Base-by-base conservation (phyloP, 2,888 invertebrate genomes). In the Oscheius sp. region DNA sequence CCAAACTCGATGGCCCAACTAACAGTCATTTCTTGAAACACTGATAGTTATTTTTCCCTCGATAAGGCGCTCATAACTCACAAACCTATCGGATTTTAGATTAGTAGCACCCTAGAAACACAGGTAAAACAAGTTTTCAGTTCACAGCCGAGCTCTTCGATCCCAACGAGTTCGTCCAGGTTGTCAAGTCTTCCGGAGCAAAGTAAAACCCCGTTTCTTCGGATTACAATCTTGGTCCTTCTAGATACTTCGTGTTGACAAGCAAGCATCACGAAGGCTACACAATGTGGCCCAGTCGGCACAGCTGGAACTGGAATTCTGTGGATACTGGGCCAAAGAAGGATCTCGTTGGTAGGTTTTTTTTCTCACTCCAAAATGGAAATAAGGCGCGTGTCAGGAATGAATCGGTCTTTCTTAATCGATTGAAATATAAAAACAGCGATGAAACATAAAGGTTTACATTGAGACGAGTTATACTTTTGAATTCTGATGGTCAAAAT, bases 61-160 rank as follows among this genome's bases (percentile, higher is more conserved):
- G 21, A 21, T 21, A 21, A 21, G 21, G 21, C 21, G 21, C 21
- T 21, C 21, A 21, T 21, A 21, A 21, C 21, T 21, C 21, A 21
- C 21, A 21, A 21, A 21, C 21, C 21, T 21, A 21, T 21, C 21
- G 21, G 21, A 21, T 21, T 21, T 57, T 10, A 21, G n/a, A 10
- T 57, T 66, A n/a, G 37, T 65, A 5, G 62, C 21, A 10, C 42
- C 50, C 62, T 35, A 47, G 53, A 11, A 35, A 58, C 3, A 35
- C 42, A 5, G 35, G 32, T 70, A 29, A n/a, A 47, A 63, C 1
- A 53, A 47, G n/a, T 66, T 79, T 85, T 92, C 92, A 32, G 88
- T 96, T 97, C 86, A 95, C 93, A 1, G 94, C 95, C 0, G 95
- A 96, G 89, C 94, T 96, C 87, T 97, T 94, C 88, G 92, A 96